Conservation (phyloP, 2,113 vertebrate genomes). For the Malurus elegans region DNA sequence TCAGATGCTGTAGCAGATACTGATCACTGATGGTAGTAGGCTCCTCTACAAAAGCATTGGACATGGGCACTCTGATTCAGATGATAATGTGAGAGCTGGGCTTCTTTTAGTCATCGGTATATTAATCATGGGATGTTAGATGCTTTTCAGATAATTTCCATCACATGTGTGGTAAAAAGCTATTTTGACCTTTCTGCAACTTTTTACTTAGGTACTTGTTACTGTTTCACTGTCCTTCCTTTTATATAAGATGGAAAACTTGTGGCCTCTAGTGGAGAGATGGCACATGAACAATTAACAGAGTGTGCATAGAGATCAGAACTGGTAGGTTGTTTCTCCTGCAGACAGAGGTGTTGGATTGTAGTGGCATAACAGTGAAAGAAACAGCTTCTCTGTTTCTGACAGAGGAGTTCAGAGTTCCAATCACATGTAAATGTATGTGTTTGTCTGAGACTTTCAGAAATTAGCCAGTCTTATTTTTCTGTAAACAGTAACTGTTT, state of each 20-base stretch:
- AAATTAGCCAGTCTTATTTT: background rate
- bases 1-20: background rate
- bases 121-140: background rate
- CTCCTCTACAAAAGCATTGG: background rate
- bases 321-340: background rate
- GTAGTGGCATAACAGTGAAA: background rate
- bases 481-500: background rate
- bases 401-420: background rate
- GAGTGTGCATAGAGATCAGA: background rate
- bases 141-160: background rate
- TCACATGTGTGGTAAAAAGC: background rate
- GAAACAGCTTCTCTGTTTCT: background rate
- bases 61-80: background rate
- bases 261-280: slow-evolving; percentile 23
- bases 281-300: background rate
- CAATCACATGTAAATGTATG: background rate
- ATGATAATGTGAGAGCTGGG: fast-evolving
- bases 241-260: background rate
- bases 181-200: background rate
- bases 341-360: background rate
- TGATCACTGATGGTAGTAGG: background rate
- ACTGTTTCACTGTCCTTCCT: background rate
- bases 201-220: background rate
- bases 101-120: background rate
- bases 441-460: background rate